Evolutionary conservation across 1,140 invertebrate genomes (phyloP).

Genomic region (Liolophura sinensis): DNA sequence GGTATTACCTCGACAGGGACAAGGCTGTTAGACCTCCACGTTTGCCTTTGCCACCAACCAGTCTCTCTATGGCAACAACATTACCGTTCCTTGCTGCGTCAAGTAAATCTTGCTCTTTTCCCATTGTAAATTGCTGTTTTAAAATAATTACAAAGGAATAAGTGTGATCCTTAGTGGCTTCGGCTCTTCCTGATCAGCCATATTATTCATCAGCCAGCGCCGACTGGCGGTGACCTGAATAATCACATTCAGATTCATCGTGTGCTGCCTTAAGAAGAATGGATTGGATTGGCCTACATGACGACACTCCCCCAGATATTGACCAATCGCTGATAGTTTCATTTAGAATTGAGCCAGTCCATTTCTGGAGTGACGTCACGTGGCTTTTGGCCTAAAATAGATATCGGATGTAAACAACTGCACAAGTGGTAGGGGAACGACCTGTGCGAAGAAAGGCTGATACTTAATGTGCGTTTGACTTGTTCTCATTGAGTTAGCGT

Average conservation of each 20-base stretch:
- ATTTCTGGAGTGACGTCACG: slow-evolving; percentile 10
- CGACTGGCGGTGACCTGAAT: too few species aligned
- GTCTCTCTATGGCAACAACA: slow-evolving; percentile 84
- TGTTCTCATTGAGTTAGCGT: not conserved
- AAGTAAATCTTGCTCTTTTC: slow-evolving; percentile 93
- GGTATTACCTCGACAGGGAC: slow-evolving; percentile 1
- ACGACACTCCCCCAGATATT: too few species aligned
- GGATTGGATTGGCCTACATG: too few species aligned
- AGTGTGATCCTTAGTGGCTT: too few species aligned
- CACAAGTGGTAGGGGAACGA: slow-evolving; percentile 2
- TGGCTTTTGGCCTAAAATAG: slow-evolving; percentile 29
- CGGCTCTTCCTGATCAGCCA: too few species aligned
- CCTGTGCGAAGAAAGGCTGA: not conserved
- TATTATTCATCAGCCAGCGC: too few species aligned
- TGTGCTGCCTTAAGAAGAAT: too few species aligned
- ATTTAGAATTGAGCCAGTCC: too few species aligned
- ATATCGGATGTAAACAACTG: slow-evolving; percentile 38
- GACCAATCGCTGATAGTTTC: too few species aligned
- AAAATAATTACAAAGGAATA: too few species aligned
- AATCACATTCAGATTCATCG: too few species aligned
- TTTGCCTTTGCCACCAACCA: slow-evolving; percentile 84
- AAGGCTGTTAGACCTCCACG: slow-evolving; percentile 53
- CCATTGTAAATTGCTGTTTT: slow-evolving; percentile 64
- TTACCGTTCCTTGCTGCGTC: slow-evolving; percentile 93
- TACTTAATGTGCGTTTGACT: not conserved